Conservation (phyloP, 2,113 vertebrate genomes). For the Dicrurus megarhynchus region DNA sequence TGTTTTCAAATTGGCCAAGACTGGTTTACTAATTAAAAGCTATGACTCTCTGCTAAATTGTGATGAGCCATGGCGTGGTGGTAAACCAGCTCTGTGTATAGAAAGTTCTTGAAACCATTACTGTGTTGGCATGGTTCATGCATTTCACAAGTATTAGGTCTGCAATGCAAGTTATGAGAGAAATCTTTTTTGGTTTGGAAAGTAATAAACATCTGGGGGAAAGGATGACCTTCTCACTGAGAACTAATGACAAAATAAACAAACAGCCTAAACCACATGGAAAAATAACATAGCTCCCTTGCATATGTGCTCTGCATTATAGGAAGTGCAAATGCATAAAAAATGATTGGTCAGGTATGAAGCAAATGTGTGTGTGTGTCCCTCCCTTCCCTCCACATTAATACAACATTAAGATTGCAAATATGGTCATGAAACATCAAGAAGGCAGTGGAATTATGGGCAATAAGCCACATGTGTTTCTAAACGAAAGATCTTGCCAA, state of each 20-base stretch:
- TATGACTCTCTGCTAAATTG: not conserved
- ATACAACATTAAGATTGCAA: not conserved
- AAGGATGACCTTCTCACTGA: constrained; percentile 33
- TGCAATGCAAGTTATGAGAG: constrained; percentile 19
- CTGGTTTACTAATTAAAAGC: not conserved
- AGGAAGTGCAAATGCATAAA: not conserved
- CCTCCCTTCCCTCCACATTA: not conserved
- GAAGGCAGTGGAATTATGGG: not conserved
- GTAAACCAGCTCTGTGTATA: not conserved
- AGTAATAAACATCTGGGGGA: constrained; percentile 50
- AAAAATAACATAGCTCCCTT: not conserved
- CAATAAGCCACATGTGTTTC: constrained; percentile 50
- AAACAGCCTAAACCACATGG: constrained; percentile 33
- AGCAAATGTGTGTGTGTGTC: not conserved
- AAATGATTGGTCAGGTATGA: constrained; percentile 1
- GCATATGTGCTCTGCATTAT: not conserved
- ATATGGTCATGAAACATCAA: not conserved
- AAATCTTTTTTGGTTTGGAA: constrained; percentile 2
- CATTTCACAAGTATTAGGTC: constrained; percentile 54
- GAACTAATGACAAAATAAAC: constrained; percentile 56
- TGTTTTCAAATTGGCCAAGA: not conserved
- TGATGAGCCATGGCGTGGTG: not conserved
- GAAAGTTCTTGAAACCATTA: constrained; percentile 50
- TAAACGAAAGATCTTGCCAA: constrained; percentile 58
- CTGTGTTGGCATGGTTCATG: not conserved